Evolutionary conservation across 2,113 vertebrate genomes (phyloP), one percentile per base, ranked within the genome.

Genomic region (Microcebus murinus): DNA sequence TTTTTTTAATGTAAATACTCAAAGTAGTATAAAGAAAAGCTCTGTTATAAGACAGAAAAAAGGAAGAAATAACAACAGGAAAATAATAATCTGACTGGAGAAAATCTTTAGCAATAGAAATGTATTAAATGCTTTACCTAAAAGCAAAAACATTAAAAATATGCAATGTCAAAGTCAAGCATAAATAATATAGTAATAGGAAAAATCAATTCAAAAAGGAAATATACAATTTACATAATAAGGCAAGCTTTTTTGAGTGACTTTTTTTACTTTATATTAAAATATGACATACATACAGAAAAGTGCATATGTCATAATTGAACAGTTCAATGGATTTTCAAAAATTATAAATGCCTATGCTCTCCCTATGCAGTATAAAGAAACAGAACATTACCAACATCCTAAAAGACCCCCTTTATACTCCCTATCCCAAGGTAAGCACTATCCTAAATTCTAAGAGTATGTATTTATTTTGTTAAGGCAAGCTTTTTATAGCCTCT

Each of bases 31-130:
- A n/a, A 29, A 36, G 8, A 1, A 57, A 77, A 59, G 36, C 59
- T 94, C 21, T 77, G 65, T 79, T 48, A 68, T 2, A 42, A 88
- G 10, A 52, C 7, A 45, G 20, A 20, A 73, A 73, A 63, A 68
- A 52, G 5, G 1, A 59, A 2, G 13, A 23, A 76, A 70, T 63
- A 68, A 15, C 50, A 59, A 76, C 34, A 34, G 27, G 7, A 42
- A 76, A 50, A 14, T 59, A 74, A 81, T 57, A 74, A 93, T 31
- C 68, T 83, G 21, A 74, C 6, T 61, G 50, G 25, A 86, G 42
- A 90, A 87, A 83, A 65, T 39, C 12, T 34, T 87, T 91, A 94
- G 9, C 39, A 87, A n/a, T 76, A 15, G 29, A 87, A 83, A 91
- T 59, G 3, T 39, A 52, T 48, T 48, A 70, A 34, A 57, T 71